phyloP scores from a whole-genome alignment of 2,113 vertebrate species.

The Reinhardtius hippoglossoides region DNA sequence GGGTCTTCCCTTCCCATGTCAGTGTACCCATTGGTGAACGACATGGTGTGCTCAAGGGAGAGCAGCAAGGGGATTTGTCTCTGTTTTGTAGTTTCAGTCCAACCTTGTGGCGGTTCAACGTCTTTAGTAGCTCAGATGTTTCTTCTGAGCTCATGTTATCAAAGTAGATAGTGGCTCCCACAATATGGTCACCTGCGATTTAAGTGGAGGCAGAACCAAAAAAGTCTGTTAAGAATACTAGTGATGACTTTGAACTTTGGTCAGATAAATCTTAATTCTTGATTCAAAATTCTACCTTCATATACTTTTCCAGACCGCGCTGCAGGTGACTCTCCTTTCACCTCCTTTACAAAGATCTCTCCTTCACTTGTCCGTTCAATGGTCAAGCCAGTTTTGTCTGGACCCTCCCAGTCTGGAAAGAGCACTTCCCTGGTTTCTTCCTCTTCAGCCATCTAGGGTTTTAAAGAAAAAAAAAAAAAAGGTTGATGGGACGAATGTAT shows the following conservation, averaged over 20 bases:
- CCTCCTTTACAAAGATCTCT: slow-evolving; percentile 88
- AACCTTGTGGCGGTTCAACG: slow-evolving; percentile 90
- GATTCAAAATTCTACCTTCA: slow-evolving; percentile 84
- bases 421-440: slow-evolving; percentile 91
- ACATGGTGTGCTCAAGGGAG: slow-evolving; percentile 85
- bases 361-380: slow-evolving; percentile 88
- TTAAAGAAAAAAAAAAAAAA: not conserved
- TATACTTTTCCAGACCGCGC: slow-evolving; percentile 89
- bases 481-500: not conserved
- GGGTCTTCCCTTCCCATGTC: slow-evolving; percentile 79
- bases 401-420: slow-evolving; percentile 91
- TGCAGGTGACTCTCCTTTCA: slow-evolving; percentile 90
- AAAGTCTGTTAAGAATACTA: not conserved
- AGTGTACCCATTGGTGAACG: slow-evolving; percentile 84
- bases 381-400: slow-evolving; percentile 91
- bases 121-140: slow-evolving; percentile 88
- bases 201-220: not conserved
- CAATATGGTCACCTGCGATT: slow-evolving; percentile 91
- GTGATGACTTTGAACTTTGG: not conserved
- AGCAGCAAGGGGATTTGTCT: slow-evolving; percentile 86
- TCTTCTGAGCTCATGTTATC: slow-evolving; percentile 93
- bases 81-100: slow-evolving; percentile 94
- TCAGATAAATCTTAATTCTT: not conserved
- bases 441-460: slow-evolving; percentile 87
- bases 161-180: slow-evolving; percentile 95